Base-by-base conservation (phyloP, 2,888 invertebrate genomes). In the Macaria liturata region DNA sequence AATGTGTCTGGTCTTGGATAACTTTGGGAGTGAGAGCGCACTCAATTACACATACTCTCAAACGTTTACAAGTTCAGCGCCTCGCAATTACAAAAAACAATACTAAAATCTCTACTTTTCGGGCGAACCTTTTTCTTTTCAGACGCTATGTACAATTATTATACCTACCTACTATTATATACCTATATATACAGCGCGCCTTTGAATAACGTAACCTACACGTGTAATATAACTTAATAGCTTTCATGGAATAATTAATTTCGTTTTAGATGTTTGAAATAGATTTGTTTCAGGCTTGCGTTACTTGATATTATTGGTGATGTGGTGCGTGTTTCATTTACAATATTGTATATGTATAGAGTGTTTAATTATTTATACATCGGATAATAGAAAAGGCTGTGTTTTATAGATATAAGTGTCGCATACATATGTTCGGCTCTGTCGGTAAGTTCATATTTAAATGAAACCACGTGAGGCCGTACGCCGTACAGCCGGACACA, bases 391-490 rank as follows among this genome's bases (percentile, higher is more conserved):
- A 37, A 37, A 37, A 37, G 34, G 7, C 34, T 37, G 42, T 42
- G 8, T 8, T 42, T n/a, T 42, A 9, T 42, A 42, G 42, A n/a
- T n/a, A 42, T 42, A 2, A 42, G 42, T 42, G 9, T 42, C 4
- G 8, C n/a, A 39, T 8, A 2, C 8, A 39, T 39, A 39, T 9
- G 42, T 5, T 9, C 4, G 42, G 42, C n/a, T 42, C 46, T 39
- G 44, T 8, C 32, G 40, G 37, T 47, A 57, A 64, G 64, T 70
- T 63, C 65, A 61, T 65, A 71, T 66, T 65, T 65, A 65, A 69
- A 69, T 70, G 64, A 68, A 62, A 69, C 61, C 62, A 61, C 51
- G 64, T 47, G 55, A 65, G 62, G 64, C 63, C 57, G 48, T 58
- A 20, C 20, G 20, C 20, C 20, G 20, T 20, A 20, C 20, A 20